Percentiles rank a stretch among this genome's conserved stretches.
These are phyloP conservation scores for Sebastes steindachneri DNA, from an alignment of 2,797 vertebrate genomes.

Conservation along the genomic window DNA sequence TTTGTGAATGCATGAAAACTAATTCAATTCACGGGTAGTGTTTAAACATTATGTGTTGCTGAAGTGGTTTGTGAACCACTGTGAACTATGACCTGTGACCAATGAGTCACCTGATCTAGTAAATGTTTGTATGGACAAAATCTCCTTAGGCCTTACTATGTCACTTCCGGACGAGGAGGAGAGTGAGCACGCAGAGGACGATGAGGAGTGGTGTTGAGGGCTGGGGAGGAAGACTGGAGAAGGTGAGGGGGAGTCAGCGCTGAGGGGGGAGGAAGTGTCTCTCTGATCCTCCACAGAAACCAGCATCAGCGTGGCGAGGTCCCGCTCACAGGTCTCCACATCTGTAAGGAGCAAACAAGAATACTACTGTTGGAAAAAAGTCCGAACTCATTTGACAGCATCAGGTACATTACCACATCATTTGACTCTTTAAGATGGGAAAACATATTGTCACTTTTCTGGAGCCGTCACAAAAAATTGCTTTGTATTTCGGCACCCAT, in stretches of 20 bases:
- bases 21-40: background rate
- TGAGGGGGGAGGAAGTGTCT: constrained; percentile 85
- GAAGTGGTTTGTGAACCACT: background rate
- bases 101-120: background rate
- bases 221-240: constrained; percentile 90
- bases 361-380: background rate
- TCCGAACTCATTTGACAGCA: background rate
- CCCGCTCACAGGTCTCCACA: constrained; percentile 68
- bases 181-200: constrained; percentile 86
- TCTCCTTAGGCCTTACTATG: constrained; percentile 82
- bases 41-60: background rate
- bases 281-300: constrained; percentile 83
- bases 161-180: constrained; percentile 91
- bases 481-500: too few species aligned
- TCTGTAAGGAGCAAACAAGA: constrained; percentile 45
- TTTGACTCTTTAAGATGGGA: background rate
- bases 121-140: background rate
- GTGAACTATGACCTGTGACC: background rate
- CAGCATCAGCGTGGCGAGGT: constrained; percentile 71
- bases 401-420: background rate
- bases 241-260: constrained; percentile 86
- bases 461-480: background rate
- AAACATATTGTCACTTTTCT: background rate
- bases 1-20: background rate
- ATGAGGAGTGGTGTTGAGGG: constrained; percentile 85